Conservation (phyloP, 2,113 vertebrate species). For the Sphaerodactylus townsendi region DNA sequence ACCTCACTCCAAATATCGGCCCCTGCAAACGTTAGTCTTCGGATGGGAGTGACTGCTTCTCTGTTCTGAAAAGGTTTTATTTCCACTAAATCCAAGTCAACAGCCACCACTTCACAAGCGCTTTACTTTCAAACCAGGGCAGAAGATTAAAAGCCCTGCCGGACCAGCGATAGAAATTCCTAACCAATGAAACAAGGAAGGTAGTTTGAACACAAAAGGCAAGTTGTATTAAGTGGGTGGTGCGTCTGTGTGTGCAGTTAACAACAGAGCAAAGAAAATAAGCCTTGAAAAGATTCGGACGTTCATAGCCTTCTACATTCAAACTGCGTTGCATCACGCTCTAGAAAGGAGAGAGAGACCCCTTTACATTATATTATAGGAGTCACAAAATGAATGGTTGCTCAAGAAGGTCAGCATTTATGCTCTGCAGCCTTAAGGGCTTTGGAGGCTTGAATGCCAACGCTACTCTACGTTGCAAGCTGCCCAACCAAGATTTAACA, state of each 20-base stretch:
- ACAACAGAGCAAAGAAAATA: background rate
- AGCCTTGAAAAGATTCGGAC: background rate
- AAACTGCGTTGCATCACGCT: background rate
- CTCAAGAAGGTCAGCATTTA: constrained; percentile 35
- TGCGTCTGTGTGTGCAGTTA: background rate
- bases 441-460: constrained; percentile 46
- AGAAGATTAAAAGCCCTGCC: background rate
- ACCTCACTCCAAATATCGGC: background rate
- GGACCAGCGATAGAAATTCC: background rate
- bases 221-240: background rate
- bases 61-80: background rate
- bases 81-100: background rate
- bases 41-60: background rate
- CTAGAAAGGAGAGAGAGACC: constrained; percentile 19
- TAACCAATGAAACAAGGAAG: constrained; percentile 15
- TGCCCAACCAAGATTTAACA: constrained; percentile 65
- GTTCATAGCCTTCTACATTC: constrained; percentile 4
- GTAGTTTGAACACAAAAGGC: background rate
- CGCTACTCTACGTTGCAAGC: constrained; percentile 57
- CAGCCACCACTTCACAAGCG: background rate
- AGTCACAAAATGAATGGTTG: constrained; percentile 27
- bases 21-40: constrained; percentile 19
- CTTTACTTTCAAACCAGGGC: background rate
- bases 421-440: constrained; percentile 40
- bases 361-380: constrained; percentile 15